Conservation (phyloP, 2,113 vertebrate genomes). For the Clarias magur region DNA sequence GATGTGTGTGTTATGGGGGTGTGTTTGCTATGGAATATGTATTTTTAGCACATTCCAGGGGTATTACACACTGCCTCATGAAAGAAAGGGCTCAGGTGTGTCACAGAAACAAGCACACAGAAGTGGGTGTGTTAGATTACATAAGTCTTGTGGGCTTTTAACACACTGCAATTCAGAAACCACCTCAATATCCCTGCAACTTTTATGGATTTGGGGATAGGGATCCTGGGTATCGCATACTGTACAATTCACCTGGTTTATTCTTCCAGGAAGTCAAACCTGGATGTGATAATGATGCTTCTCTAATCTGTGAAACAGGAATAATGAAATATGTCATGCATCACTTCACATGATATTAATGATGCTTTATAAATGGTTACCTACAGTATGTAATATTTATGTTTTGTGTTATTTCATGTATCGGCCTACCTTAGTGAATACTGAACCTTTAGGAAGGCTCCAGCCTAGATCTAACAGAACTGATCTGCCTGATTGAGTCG, state of each 20-base stretch:
- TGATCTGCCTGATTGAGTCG: background rate
- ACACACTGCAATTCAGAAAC: background rate
- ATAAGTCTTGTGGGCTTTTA: constrained; percentile 34
- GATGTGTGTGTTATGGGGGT: constrained; percentile 32
- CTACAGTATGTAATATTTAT: background rate
- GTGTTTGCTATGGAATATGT: constrained; percentile 29
- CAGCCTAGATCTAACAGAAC: background rate
- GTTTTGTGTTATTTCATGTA: background rate
- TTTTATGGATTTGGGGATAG: background rate
- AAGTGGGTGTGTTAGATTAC: constrained; percentile 35
- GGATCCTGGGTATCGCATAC: background rate
- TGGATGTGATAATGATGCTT: background rate
- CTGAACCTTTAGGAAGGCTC: background rate
- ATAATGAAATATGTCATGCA: background rate
- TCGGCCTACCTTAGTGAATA: background rate
- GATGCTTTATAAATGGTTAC: background rate
- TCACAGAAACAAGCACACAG: constrained; percentile 23
- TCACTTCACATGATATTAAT: background rate
- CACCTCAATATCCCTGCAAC: background rate
- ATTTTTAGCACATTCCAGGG: constrained; percentile 51
- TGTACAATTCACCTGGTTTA: background rate
- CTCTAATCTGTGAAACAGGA: background rate
- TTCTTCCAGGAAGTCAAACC: background rate
- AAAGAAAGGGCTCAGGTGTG: constrained; percentile 28
- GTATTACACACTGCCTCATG: constrained; percentile 43